Evolutionary conservation across 2,888 invertebrate genomes (phyloP).

Genomic region (Metacarcinus magister): DNA sequence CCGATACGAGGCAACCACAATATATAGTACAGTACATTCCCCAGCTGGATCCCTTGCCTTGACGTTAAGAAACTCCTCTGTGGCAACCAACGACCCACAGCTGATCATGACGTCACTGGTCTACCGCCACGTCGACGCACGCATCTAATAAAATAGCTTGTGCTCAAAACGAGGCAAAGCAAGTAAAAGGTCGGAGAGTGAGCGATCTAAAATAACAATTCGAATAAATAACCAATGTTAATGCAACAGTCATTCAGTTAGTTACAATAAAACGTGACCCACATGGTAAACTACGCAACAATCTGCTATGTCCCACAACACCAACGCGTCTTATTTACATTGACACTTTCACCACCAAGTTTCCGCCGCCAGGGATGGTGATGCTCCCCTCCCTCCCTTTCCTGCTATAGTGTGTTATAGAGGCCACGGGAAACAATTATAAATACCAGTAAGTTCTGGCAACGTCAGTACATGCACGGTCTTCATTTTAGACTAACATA

Average conservation of each 20-base stretch:
- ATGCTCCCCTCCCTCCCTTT: background rate
- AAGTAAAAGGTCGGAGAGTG: background rate
- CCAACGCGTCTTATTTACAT: background rate
- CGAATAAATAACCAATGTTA: no score
- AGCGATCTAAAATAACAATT: background rate
- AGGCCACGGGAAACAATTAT: background rate
- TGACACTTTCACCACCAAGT: background rate
- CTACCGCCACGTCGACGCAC: conserved; percentile 7
- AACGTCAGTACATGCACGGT: background rate
- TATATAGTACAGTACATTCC: background rate
- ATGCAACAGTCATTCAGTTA: no score
- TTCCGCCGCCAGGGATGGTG: background rate
- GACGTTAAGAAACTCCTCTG: background rate
- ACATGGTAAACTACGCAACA: background rate
- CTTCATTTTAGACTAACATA: background rate
- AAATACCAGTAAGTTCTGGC: background rate
- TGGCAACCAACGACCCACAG: background rate
- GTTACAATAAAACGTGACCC: background rate
- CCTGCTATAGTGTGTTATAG: background rate
- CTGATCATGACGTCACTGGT: conserved; percentile 15
- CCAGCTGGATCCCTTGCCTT: background rate
- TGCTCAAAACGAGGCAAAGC: background rate
- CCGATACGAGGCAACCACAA: background rate
- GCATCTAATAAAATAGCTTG: background rate
- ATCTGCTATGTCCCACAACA: background rate